These are phyloP conservation scores for Silurus lanzhouensis DNA, from an alignment of 2,797 vertebrate genomes.

Conservation along the genomic window DNA sequence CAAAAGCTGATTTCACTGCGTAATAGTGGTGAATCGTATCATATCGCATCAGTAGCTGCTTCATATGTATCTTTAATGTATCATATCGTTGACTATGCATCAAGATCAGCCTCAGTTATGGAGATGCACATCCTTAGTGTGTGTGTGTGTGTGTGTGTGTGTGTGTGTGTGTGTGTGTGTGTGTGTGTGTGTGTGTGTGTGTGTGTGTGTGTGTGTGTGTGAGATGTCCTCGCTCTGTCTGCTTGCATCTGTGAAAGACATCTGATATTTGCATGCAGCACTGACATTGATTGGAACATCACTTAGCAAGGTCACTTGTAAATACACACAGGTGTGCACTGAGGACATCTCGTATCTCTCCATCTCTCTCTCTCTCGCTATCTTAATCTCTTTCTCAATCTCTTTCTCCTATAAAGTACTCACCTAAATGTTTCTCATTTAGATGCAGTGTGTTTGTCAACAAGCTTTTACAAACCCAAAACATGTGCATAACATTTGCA, in stretches of 20 bases:
- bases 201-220: constrained; percentile 9
- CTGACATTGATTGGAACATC: constrained; percentile 31
- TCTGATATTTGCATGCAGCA: constrained; percentile 31
- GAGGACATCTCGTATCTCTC: constrained; percentile 5
- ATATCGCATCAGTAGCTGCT: too few species aligned
- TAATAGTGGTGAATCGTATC: too few species aligned
- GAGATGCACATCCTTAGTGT: background rate
- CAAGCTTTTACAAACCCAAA: background rate
- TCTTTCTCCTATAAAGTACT: background rate
- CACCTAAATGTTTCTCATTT: background rate
- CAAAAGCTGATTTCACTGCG: too few species aligned
- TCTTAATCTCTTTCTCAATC: background rate
- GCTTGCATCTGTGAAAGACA: background rate
- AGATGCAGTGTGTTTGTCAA: background rate
- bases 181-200: constrained; percentile 8
- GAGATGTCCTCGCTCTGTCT: background rate
- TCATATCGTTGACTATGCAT: too few species aligned
- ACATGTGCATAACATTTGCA: background rate
- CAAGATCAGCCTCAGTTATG: too few species aligned
- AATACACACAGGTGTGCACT: constrained; percentile 23
- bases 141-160: background rate
- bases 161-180: background rate
- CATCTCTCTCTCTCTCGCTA: background rate
- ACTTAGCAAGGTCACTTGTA: constrained; percentile 37
- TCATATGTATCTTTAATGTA: too few species aligned